These are phyloP conservation scores for Acanthoscelides obtectus DNA, from an alignment of 2,888 invertebrate genomes.

Conservation along the genomic window DNA sequence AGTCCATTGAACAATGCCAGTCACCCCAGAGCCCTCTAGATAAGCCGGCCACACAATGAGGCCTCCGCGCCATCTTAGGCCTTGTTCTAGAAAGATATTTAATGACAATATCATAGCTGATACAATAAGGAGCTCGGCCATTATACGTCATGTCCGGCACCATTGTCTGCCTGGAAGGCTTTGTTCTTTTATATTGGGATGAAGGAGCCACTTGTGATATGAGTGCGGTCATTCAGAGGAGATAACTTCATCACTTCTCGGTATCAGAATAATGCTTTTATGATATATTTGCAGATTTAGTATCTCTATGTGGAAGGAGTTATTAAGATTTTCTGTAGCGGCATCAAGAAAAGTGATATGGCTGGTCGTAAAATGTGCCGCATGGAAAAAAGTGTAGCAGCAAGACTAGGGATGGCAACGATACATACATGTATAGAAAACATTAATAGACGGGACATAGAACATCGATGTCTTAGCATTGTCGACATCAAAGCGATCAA, in stretches of 20 bases:
- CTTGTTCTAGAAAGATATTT: constrained; percentile 45
- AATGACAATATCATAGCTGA: constrained; percentile 47
- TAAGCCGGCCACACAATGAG: constrained; percentile 30
- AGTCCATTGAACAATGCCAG: background rate
- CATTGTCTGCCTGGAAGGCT: constrained; percentile 31
- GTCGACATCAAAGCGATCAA: no score
- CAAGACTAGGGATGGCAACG: no score
- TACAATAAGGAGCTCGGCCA: constrained; percentile 46
- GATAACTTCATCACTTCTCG: background rate
- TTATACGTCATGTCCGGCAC: constrained; percentile 41
- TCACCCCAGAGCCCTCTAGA: constrained; percentile 6
- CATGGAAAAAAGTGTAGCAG: no score
- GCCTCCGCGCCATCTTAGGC: constrained; percentile 33
- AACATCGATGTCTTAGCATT: no score
- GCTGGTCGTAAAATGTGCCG: no score
- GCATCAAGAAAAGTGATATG: no score
- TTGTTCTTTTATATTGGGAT: constrained; percentile 42
- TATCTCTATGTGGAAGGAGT: no score
- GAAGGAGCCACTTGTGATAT: constrained; percentile 5
- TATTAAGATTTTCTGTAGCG: no score
- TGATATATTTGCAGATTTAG: no score
- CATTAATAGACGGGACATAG: no score
- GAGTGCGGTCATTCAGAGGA: background rate
- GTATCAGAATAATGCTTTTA: background rate
- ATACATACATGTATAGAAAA: no score